Percentiles rank a stretch among this genome's conserved stretches.
Evolutionary conservation across 2,113 vertebrate genomes (phyloP).

Genomic region (Actenoides hombroni): DNA sequence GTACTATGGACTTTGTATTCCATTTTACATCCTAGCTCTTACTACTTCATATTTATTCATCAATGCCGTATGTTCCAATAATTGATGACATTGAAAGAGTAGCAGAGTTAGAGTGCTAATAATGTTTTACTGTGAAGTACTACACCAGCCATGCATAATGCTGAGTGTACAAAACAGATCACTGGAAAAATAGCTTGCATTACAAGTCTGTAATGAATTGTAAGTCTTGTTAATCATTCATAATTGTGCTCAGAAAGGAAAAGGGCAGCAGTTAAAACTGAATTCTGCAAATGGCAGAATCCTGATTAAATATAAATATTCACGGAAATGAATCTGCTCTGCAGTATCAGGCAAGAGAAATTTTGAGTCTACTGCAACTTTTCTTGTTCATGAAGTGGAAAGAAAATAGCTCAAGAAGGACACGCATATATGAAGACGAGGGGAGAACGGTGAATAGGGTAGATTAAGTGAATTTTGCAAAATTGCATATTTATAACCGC

Average conservation of each 20-base stretch:
- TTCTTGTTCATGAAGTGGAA: background rate
- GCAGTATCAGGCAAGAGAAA: background rate
- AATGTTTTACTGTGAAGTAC: background rate
- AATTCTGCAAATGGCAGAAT: background rate
- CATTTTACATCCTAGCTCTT: background rate
- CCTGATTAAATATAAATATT: conserved; percentile 46
- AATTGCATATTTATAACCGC: accelerated
- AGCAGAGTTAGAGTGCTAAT: background rate
- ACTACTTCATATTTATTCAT: background rate
- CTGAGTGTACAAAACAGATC: background rate
- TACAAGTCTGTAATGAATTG: background rate
- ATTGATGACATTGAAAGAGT: background rate
- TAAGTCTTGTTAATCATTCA: conserved; percentile 18
- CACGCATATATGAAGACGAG: background rate
- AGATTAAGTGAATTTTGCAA: background rate
- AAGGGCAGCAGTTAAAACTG: conserved; percentile 1
- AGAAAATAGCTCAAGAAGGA: background rate
- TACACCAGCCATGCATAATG: background rate
- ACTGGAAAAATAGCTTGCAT: conserved; percentile 13
- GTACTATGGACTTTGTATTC: background rate
- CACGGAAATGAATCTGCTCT: background rate
- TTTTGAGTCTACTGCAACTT: conserved; percentile 11
- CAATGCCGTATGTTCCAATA: background rate
- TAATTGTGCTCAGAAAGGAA: conserved; percentile 16
- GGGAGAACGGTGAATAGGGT: background rate